Conservation (phyloP, 2,113 vertebrate species). For the Bambusicola thoracicus region DNA sequence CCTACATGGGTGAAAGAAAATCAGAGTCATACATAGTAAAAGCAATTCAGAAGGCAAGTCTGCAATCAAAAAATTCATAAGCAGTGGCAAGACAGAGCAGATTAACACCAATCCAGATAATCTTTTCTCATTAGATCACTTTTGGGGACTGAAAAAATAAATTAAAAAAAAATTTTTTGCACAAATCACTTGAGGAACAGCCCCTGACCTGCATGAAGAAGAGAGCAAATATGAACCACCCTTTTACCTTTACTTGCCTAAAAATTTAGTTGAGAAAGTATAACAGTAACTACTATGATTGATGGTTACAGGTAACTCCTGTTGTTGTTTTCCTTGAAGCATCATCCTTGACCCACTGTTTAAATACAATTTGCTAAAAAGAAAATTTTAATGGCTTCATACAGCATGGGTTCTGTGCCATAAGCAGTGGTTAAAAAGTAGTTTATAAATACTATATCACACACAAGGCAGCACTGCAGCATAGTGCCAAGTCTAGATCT, state of each 20-base stretch:
- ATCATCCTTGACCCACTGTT: neutral
- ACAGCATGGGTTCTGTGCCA: neutral
- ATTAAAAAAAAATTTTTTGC: neutral
- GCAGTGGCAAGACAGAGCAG: neutral
- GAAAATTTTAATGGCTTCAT: neutral
- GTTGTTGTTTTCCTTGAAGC: neutral
- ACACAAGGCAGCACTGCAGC: conserved; percentile 9
- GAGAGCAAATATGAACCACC: neutral
- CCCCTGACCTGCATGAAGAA: neutral
- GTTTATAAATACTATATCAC: conserved; percentile 32
- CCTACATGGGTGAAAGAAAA: neutral
- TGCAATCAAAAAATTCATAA: neutral
- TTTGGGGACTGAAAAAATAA: neutral
- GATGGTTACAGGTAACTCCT: neutral
- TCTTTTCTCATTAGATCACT: neutral
- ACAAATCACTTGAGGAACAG: neutral
- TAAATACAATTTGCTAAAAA: neutral
- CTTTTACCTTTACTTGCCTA: neutral
- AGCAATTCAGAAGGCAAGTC: neutral
- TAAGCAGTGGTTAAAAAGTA: conserved; percentile 29
- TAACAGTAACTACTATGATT: neutral
- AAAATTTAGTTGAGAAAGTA: neutral
- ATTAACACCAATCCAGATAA: neutral
- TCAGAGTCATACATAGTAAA: rapidly evolving
- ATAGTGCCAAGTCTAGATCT: conserved; percentile 27